These are phyloP conservation scores for Bombyx mori DNA, from an alignment of 1,140 invertebrate genomes.

Conservation along the genomic window DNA sequence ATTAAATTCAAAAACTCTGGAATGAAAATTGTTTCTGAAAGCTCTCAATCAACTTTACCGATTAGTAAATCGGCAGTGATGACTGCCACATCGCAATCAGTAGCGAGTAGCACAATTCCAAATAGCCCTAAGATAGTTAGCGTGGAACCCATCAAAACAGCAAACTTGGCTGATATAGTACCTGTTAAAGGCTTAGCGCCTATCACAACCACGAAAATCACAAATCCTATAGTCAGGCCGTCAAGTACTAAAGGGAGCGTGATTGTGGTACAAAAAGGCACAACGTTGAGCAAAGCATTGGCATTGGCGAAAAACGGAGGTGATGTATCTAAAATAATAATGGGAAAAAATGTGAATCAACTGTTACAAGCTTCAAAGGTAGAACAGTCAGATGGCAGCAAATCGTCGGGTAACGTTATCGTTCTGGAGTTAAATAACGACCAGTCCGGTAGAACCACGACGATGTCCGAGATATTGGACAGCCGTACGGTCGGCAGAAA, in stretches of 20 bases:
- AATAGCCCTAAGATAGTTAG: slow-evolving; percentile 46
- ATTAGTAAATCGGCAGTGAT: slow-evolving; percentile 35
- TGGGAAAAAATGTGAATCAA: slow-evolving; percentile 66
- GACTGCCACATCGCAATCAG: slow-evolving; percentile 46
- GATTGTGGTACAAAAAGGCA: slow-evolving; percentile 64
- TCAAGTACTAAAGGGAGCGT: slow-evolving; percentile 56
- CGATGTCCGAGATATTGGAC: slow-evolving; percentile 61
- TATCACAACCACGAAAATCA: slow-evolving; percentile 45
- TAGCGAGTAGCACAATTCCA: slow-evolving; percentile 32
- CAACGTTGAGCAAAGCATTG: slow-evolving; percentile 56
- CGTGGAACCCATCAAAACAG: slow-evolving; percentile 60
- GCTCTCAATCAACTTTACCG: slow-evolving; percentile 42
- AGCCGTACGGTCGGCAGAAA: slow-evolving; percentile 30
- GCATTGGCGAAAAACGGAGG: slow-evolving; percentile 62
- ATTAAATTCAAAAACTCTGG: slow-evolving; percentile 63
- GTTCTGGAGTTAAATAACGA: slow-evolving; percentile 66
- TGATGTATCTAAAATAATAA: slow-evolving; percentile 66
- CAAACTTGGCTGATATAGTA: slow-evolving; percentile 59
- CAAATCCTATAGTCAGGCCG: slow-evolving; percentile 54
- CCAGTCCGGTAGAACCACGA: slow-evolving; percentile 49
- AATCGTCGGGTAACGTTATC: slow-evolving; percentile 56
- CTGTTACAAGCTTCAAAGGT: slow-evolving; percentile 56
- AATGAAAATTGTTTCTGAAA: slow-evolving; percentile 65
- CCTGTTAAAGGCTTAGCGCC: slow-evolving; percentile 53
- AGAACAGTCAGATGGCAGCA: slow-evolving; percentile 42